phyloP scores from a whole-genome alignment of 2,113 vertebrate species.

The Calypte anna region DNA sequence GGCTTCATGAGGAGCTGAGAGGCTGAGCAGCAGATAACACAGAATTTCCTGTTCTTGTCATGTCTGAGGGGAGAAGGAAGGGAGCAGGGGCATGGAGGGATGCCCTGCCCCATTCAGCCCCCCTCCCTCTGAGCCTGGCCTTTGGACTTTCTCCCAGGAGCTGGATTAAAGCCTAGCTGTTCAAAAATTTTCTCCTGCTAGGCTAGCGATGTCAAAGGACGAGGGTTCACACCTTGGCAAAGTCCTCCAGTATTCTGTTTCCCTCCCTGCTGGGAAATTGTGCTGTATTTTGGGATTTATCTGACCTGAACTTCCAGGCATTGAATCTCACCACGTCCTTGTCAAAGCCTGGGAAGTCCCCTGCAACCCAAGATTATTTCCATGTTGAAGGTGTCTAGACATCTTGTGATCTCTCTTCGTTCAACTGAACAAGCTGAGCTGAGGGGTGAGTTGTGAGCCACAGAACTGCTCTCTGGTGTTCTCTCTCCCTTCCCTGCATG shows the following conservation, averaged over 20 bases:
- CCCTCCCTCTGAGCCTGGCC: rapidly evolving
- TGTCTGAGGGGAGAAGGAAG: background rate
- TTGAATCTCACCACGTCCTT: background rate
- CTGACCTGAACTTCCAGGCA: conserved; percentile 57
- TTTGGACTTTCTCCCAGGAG: background rate
- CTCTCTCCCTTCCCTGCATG: background rate
- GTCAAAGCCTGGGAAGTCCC: background rate
- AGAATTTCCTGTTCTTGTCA: conserved; percentile 26
- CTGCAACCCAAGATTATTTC: background rate
- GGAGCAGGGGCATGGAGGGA: background rate
- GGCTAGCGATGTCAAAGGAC: background rate
- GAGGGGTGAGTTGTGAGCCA: background rate
- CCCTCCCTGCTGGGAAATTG: background rate
- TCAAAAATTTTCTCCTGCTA: background rate
- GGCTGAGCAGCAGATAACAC: background rate
- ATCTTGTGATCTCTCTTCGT: background rate
- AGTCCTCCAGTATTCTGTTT: background rate
- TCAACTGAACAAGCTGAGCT: background rate
- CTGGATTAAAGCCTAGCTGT: background rate
- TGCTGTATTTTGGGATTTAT: background rate
- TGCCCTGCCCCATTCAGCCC: background rate
- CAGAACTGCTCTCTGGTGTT: background rate
- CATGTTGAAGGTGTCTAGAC: background rate
- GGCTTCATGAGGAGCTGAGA: background rate
- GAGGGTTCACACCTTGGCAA: background rate